These are phyloP conservation scores for Conus betulinus DNA, from an alignment of 1,140 invertebrate genomes.

Conservation along the genomic window DNA sequence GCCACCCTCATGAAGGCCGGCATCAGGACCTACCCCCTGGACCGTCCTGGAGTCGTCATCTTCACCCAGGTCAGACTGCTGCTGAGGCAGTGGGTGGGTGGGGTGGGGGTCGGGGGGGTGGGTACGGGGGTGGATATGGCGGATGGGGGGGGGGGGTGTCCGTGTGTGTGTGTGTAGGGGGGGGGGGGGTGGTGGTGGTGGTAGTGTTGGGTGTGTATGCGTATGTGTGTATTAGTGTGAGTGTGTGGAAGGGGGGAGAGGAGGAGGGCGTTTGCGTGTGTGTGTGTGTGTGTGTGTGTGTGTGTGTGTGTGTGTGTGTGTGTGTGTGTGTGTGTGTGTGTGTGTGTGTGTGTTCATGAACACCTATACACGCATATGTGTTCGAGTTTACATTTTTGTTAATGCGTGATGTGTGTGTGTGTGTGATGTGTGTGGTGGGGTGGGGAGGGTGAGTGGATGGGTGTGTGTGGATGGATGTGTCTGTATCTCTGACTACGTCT, in stretches of 20 bases:
- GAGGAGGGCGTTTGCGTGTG: no score
- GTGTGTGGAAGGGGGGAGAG: no score
- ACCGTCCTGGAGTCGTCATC: not conserved
- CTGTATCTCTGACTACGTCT: no score
- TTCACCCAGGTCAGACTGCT: not conserved
- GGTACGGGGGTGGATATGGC: no score
- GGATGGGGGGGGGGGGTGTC: not conserved
- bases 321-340: constrained; percentile 17
- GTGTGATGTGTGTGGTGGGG: not conserved
- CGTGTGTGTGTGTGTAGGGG: not conserved
- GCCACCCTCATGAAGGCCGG: not conserved
- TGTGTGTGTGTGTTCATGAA: not conserved
- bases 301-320: not conserved
- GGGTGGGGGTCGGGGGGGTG: not conserved
- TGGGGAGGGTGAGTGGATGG: no score
- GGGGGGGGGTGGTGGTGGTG: not conserved
- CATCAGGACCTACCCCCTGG: not conserved
- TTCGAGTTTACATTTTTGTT: not conserved
- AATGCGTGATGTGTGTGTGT: not conserved
- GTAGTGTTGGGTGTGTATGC: no score
- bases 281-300: no score
- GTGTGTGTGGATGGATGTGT: no score
- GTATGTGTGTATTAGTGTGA: no score
- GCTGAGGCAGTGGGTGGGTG: not conserved
- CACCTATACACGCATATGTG: not conserved